Evolutionary conservation across 1,140 invertebrate genomes (phyloP).

Genomic region (Mylabris phalerata): DNA sequence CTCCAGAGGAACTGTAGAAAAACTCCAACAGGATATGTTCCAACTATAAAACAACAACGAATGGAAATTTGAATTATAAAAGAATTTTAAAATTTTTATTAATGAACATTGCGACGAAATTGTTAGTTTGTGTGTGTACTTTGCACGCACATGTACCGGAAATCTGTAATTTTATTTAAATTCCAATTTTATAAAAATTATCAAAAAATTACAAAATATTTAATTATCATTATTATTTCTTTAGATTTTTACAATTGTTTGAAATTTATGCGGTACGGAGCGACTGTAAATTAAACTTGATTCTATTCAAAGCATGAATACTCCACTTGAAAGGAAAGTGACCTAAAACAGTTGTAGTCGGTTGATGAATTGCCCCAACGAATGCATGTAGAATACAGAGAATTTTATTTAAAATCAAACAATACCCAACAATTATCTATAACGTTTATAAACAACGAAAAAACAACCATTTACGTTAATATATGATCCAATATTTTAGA

Average conservation of each 20-base stretch:
- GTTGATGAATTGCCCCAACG: slow-evolving; percentile 13
- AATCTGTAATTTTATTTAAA: no score
- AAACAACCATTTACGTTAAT: no score
- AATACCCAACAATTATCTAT: slow-evolving; percentile 8
- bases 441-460: not conserved
- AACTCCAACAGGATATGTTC: slow-evolving; percentile 6
- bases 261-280: slow-evolving; percentile 11
- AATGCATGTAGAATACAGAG: slow-evolving; percentile 13
- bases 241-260: slow-evolving; percentile 3
- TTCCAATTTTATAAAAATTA: no score
- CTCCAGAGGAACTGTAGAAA: slow-evolving; percentile 25
- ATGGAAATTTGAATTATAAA: slow-evolving; percentile 7
- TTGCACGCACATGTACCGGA: no score
- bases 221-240: no score
- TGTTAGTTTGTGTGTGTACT: no score
- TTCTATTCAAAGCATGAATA: slow-evolving; percentile 20
- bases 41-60: slow-evolving; percentile 7
- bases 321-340: slow-evolving; percentile 20
- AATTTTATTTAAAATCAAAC: slow-evolving; percentile 14
- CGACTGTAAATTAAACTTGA: slow-evolving; percentile 13
- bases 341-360: slow-evolving; percentile 17
- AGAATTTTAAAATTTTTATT: no score
- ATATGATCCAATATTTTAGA: no score
- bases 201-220: no score
- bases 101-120: no score